Evolutionary conservation across 2,888 invertebrate species (phyloP).

Genomic region (Sericinus montela): DNA sequence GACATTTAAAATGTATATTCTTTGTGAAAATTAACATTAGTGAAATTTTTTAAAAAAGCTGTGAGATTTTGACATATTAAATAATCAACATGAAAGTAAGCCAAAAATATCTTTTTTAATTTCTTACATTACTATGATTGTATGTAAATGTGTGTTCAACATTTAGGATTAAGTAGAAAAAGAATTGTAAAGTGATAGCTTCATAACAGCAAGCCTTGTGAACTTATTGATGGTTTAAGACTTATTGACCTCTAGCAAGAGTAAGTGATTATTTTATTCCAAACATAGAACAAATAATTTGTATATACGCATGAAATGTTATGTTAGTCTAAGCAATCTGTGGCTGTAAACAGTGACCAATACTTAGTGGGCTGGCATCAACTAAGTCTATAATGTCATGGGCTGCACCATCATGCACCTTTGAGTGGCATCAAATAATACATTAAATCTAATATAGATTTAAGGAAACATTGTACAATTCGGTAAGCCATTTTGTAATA

Average conservation of each 20-base stretch:
- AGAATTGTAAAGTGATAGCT: conserved; percentile 25
- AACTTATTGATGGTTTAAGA: conserved; percentile 6
- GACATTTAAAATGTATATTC: conserved; percentile 4
- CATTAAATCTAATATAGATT: neutral
- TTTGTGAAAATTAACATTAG: conserved; percentile 2
- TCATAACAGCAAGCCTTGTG: conserved; percentile 9
- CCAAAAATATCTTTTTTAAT: conserved; percentile 59
- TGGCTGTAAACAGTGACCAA: conserved; percentile 18
- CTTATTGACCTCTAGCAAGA: conserved; percentile 24
- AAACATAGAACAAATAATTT: conserved; percentile 28
- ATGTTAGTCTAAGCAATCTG: conserved; percentile 35
- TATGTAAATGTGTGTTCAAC: conserved; percentile 71
- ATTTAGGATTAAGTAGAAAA: conserved; percentile 62
- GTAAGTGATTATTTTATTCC: conserved; percentile 21
- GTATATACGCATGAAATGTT: conserved; percentile 42
- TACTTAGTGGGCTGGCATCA: conserved; percentile 4
- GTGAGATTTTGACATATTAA: conserved; percentile 25
- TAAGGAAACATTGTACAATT: conserved; percentile 12
- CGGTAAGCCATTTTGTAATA: conserved; percentile 1
- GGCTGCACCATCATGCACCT: too few relatives aligned
- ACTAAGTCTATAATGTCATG: neutral
- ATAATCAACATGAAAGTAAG: conserved; percentile 52
- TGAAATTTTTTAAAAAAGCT: conserved; percentile 1
- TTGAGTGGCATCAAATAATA: neutral
- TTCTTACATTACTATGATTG: conserved; percentile 43